Base-by-base conservation (phyloP, 2,888 invertebrate genomes). In the Rhingia campestris region DNA sequence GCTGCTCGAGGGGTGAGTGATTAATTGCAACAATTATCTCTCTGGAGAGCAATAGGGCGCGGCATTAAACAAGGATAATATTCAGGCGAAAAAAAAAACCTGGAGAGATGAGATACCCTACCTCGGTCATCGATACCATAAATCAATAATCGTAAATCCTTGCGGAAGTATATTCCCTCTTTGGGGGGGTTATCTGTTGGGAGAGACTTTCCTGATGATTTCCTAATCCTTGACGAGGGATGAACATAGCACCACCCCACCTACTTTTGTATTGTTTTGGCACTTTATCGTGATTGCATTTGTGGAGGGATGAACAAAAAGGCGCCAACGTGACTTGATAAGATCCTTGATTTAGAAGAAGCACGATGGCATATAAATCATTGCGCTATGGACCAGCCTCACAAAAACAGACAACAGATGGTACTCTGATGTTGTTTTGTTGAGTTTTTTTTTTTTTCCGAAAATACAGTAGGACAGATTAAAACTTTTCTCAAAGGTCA, bases 291-390 rank as follows among this genome's bases (percentile, higher is more conserved):
- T 61, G 79, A 82, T 82, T 67, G 30, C 51, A 73, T 72, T 41
- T 35, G n/a, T 67, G 37, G 0, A n/a, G 39, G 54, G 47, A 54
- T 49, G 47, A 12, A 43, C 22, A 22, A 63, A 82, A 49, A 79
- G 82, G 72, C 75, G 74, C 81, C 72, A 73, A 79, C 72, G 79
- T 73, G 77, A 69, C 73, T 79, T 32, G 82, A 82, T 82, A 82
- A 82, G 79, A 69, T 79, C 56, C 63, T 22, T 45, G 43, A 67
- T 63, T 69, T 61, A 6, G 39, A 72, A 73, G 56, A 73, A 61
- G 51, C 45, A 73, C 61, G 72, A 51, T 69, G 72, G 61, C 45
- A 58, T 69, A 82, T 82, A 79, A 77, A 79, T 82, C 82, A 79
- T 82, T 39, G 63, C 49, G 56, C 66, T 56, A 63, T 73, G 82